Evolutionary conservation across 2,888 invertebrate genomes (phyloP).

Genomic region (Caenorhabditis afra): DNA sequence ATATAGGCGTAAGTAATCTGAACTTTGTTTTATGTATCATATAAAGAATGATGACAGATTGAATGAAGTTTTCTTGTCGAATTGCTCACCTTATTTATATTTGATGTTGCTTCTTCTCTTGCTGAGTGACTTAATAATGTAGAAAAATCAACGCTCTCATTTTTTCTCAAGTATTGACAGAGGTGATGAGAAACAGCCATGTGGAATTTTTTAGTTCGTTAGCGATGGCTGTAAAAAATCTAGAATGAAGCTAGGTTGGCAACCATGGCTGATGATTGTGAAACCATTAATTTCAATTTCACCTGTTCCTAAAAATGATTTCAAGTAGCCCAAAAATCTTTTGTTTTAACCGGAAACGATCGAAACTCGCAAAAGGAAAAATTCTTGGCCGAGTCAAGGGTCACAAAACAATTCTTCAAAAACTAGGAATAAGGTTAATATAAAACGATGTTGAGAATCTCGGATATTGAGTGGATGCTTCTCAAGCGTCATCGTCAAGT

Average conservation of each 20-base stretch:
- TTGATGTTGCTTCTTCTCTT: constrained; percentile 56
- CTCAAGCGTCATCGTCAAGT: constrained; percentile 52
- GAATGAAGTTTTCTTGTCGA: too few relatives aligned
- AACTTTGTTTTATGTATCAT: too few relatives aligned
- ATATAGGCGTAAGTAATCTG: constrained; percentile 81
- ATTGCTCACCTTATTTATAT: constrained; percentile 60
- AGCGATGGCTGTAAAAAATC: neutral
- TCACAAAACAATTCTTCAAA: too few relatives aligned
- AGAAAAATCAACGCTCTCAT: constrained; percentile 56
- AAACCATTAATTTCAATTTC: too few relatives aligned
- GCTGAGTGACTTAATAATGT: constrained; percentile 39
- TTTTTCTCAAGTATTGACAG: constrained; percentile 52
- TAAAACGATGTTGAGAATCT: constrained; percentile 23
- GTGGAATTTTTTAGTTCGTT: neutral
- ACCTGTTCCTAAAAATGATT: too few relatives aligned
- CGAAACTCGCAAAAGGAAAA: neutral
- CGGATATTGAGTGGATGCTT: constrained; percentile 35
- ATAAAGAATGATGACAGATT: too few relatives aligned
- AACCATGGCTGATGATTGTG: too few relatives aligned
- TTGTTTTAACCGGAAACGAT: too few relatives aligned
- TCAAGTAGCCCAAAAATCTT: too few relatives aligned
- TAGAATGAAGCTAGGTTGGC: too few relatives aligned
- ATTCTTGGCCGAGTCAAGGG: neutral
- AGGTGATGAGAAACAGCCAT: constrained; percentile 60
- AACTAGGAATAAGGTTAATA: neutral